These are phyloP conservation scores for Callyntrura guangdongensis DNA, from an alignment of 2,888 invertebrate genomes.

Conservation along the genomic window DNA sequence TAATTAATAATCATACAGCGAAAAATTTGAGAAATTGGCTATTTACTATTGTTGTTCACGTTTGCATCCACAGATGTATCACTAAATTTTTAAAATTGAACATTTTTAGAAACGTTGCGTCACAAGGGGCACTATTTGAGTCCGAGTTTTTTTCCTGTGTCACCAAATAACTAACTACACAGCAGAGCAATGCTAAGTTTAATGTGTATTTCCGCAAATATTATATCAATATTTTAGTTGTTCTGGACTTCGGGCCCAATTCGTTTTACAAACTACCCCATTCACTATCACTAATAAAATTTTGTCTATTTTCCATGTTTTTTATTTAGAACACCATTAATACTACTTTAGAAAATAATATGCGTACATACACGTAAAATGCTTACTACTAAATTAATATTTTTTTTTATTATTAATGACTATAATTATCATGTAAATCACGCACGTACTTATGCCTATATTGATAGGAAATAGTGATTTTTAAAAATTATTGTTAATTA, in stretches of 20 bases:
- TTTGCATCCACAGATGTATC: too few species aligned
- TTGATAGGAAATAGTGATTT: too few species aligned
- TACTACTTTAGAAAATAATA: too few species aligned
- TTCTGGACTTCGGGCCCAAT: too few species aligned
- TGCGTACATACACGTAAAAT: too few species aligned
- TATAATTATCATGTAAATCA: neutral
- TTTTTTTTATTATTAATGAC: neutral
- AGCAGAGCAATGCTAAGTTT: too few species aligned
- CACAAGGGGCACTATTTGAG: slow-evolving; percentile 50
- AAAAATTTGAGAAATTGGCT: neutral
- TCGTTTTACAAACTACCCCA: too few species aligned
- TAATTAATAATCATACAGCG: neutral
- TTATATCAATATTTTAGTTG: too few species aligned
- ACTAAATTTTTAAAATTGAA: neutral
- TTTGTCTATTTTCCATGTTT: too few species aligned
- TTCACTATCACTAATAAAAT: too few species aligned
- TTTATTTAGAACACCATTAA: too few species aligned
- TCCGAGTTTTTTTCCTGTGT: slow-evolving; percentile 39
- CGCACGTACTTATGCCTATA: neutral
- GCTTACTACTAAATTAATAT: neutral
- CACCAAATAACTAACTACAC: neutral
- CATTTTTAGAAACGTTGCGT: slow-evolving; percentile 29
- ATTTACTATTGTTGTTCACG: too few species aligned
- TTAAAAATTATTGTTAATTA: neutral
- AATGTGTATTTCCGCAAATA: neutral